Evolutionary conservation across 2,888 invertebrate species (phyloP).

Genomic region (Drosophila phalerata): DNA sequence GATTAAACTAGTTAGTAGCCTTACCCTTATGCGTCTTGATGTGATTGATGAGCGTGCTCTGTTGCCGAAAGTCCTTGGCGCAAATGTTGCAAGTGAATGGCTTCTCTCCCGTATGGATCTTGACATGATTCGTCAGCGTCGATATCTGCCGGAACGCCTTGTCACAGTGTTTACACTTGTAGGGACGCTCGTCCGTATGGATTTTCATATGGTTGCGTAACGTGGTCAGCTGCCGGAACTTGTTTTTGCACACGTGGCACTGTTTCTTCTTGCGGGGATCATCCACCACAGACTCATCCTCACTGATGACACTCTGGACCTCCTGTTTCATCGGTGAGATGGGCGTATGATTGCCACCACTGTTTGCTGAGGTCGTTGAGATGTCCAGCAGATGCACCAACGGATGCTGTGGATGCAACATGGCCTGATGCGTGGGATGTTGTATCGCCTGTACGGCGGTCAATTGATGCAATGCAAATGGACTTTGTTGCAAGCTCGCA

Average conservation of each 20-base stretch:
- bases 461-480: conserved; percentile 81
- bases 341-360: conserved; percentile 79
- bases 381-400: conserved; percentile 82
- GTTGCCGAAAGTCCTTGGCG: conserved; percentile 83
- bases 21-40: conserved; percentile 84
- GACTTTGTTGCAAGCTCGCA: conserved; percentile 80
- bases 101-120: conserved; percentile 83
- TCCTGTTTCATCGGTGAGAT: conserved; percentile 82
- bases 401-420: conserved; percentile 83
- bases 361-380: conserved; percentile 78
- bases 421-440: conserved; percentile 83
- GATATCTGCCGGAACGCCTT: conserved; percentile 83
- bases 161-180: conserved; percentile 83
- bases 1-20: no score
- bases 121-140: conserved; percentile 82
- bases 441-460: conserved; percentile 84
- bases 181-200: conserved; percentile 83
- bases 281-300: conserved; percentile 78
- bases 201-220: conserved; percentile 84
- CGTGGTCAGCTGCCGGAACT: conserved; percentile 82
- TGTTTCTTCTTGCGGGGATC: conserved; percentile 84
- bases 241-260: conserved; percentile 84
- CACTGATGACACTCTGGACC: conserved; percentile 79
- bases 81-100: conserved; percentile 83
- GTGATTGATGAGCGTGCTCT: conserved; percentile 83